Percentiles rank a stretch among this genome's conserved stretches.
Conservation (phyloP, 2,888 invertebrate species). For the Pristionchus exspectatus region DNA sequence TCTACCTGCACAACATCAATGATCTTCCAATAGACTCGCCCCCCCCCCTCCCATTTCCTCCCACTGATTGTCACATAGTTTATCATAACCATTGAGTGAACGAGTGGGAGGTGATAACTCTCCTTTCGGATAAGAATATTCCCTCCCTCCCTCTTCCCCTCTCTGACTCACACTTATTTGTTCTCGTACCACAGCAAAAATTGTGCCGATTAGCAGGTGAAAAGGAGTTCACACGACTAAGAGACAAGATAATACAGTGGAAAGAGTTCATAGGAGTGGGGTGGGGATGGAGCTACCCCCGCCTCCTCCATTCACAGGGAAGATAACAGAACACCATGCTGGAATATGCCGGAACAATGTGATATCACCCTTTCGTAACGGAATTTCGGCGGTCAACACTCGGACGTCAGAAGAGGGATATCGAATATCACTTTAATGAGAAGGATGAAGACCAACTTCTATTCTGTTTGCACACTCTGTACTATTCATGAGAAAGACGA, state of each 20-base stretch:
- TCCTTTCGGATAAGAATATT: constrained; percentile 35
- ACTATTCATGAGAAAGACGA: constrained; percentile 3
- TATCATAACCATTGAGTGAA: not conserved
- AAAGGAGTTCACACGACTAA: not conserved
- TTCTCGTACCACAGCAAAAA: constrained; percentile 22
- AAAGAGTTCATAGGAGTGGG: not conserved
- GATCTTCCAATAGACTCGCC: not conserved
- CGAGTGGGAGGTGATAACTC: constrained; percentile 35
- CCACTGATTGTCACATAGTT: not conserved
- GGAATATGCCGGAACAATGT: not conserved
- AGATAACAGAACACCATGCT: not conserved
- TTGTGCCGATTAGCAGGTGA: constrained; percentile 27
- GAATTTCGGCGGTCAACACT: not conserved
- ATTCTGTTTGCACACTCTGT: constrained; percentile 4
- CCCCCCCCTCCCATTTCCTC: too few relatives aligned
- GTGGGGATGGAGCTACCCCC: not conserved
- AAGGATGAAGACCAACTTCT: not conserved
- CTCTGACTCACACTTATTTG: constrained; percentile 43
- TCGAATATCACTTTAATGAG: constrained; percentile 30
- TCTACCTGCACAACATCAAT: not conserved
- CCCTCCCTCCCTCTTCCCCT: not conserved
- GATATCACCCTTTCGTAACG: not conserved
- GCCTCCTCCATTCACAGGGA: not conserved
- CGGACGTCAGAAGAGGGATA: constrained; percentile 16
- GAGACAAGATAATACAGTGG: not conserved